Conservation (phyloP, 1,140 invertebrate species). For the Drosophila neocordata region DNA sequence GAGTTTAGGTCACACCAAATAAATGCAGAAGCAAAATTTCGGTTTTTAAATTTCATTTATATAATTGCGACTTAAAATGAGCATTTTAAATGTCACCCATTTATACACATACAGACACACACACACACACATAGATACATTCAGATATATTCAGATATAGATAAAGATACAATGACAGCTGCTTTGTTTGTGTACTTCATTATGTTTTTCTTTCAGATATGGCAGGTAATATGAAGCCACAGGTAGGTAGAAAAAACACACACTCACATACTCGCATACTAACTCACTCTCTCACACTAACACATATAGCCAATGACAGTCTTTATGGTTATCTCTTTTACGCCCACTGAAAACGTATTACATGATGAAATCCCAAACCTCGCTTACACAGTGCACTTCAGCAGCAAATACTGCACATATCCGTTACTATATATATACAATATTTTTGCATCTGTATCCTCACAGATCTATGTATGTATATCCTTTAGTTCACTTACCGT, state of each 20-base stretch:
- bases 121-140: conserved; percentile 24
- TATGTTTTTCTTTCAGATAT: conserved; percentile 54
- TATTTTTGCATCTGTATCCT: conserved; percentile 3
- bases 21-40: conserved; percentile 27
- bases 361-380: conserved; percentile 66
- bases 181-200: conserved; percentile 33
- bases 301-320: conserved; percentile 20
- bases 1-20: conserved; percentile 8
- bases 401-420: conserved; percentile 13
- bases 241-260: conserved; percentile 49
- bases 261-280: conserved; percentile 14
- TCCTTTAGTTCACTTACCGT: neutral
- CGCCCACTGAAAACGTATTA: conserved; percentile 23
- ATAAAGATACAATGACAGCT: conserved; percentile 22
- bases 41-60: conserved; percentile 41
- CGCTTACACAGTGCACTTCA: conserved; percentile 53
- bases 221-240: conserved; percentile 66
- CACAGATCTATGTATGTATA: neutral
- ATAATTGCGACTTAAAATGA: conserved; percentile 68
- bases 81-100: conserved; percentile 66
- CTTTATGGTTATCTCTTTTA: conserved; percentile 43
- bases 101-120: conserved; percentile 16
- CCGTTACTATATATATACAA: conserved; percentile 27
- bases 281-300: conserved; percentile 24
- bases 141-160: conserved; percentile 32